Evolutionary conservation across 2,888 invertebrate genomes (phyloP), one percentile per base, ranked within the genome.

Genomic region (Acheta domesticus): DNA sequence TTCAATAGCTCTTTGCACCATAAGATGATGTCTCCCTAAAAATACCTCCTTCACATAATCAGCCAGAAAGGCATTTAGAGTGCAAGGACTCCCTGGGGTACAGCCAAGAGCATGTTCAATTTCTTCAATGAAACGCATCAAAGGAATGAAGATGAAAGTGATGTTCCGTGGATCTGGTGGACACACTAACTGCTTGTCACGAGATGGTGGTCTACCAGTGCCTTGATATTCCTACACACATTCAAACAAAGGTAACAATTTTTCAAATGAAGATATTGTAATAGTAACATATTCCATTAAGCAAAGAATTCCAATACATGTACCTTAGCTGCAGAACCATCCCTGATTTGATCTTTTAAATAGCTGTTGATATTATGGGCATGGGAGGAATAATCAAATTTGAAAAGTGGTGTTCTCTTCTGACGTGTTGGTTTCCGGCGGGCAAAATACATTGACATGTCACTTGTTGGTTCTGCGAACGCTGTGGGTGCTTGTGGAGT

Each of bases 21-120:
- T 89, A 75, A 89, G 88, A 84, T 92, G 93, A 79, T 94, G 92
- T 81, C 94, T 91, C 82, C 93, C 94, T 82, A 95, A 90, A 88
- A 96, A 98, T 12, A 93, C 93, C 84, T 95, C 93, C 83, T 94
- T 93, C 48, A 97, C 93, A 87, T 96, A 96, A 86, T 96, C 94
- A 77, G 93, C 92, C 79, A 98, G 88, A 87, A 96, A 97, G 82
- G 92, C 92, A 84, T 95, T 93, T 80, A 97, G 89, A 3, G 93
- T 93, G 85, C 95, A 95, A 76, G 93, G 89, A 84, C 89, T 89
- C 21, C 84, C 80, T 21, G 82, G 78, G 5, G 79, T 74, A 36
- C 80, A 80, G 16, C 80, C 90, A 85, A 92, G 89, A 76, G 90
- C 89, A 83, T 88, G 88, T 86, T 97, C 97, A 82, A 97, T 93